Base-by-base conservation (phyloP, 1,140 invertebrate species). In the Lepidurus apus region DNA sequence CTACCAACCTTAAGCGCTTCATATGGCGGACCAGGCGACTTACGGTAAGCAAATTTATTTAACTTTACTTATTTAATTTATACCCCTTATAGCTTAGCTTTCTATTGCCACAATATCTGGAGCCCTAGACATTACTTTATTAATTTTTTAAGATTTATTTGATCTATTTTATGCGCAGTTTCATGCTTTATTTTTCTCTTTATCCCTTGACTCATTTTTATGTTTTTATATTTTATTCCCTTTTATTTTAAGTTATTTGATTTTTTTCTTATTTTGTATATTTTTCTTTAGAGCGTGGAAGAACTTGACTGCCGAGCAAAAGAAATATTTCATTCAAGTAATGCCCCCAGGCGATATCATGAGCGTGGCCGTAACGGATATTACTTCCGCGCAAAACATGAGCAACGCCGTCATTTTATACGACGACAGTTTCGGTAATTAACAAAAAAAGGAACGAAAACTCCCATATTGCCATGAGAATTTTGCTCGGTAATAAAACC, bases 401-500 rank as follows among this genome's bases (percentile, higher is more conserved):
- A 95, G 92, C 17, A 95, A 95, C 85, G 94, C 95, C 24, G 95
- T 93, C 3, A 93, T 97, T 73, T 87, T 97, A 8, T 96, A 95
- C 84, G 95, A 97, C 82, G 88, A 92, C 11, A 90, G 91, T 34
- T 96, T 96, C 82, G 91, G 92, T 93, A 87, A 85, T 85, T 81
- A 42, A 47, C 42, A n/a, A 45, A 42, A 9, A 21, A 77, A 43
- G 9, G 13, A 43, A 2, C 43, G 10, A 44, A 11, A 34, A 34
- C 34, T 34, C 34, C 34, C 34, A n/a, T 34, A 34, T 34, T 34
- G 34, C 34, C 34, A 0, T 4, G 34, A 4, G 34, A 34, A 34
- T 34, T 34, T 34, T 34, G 34, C 34, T 34, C 3, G 44, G 34
- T 21, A 77, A 42, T 45, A 44, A 43, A 13, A 75, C 11, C 75